Base-by-base conservation (phyloP, 2,888 invertebrate genomes). In the Campoplex nolae region DNA sequence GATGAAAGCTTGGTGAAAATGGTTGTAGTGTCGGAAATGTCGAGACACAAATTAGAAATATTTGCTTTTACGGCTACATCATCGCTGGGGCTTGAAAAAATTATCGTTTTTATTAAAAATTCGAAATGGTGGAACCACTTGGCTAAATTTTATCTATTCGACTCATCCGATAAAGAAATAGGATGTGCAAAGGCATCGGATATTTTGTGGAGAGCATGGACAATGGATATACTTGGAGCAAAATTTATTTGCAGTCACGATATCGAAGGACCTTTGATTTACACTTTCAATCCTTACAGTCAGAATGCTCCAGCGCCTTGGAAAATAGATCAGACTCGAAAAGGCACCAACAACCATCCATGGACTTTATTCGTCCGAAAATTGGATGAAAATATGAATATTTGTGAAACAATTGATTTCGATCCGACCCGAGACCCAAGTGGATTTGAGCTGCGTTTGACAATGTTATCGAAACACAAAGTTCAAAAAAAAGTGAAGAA, bases 41-140 rank as follows among this genome's bases (percentile, higher is more conserved):
- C 11, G 1, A 54, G 54, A 13, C 28, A 48, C 16, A 48, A 45
- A 38, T 28, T 56, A 3, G 35, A 70, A 4, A n/a, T 45, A 11
- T 73, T 73, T 45, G 73, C n/a, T n/a, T n/a, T 73, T 0, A 73
- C 54, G 23, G 54, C 23, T 0, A 18, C 54, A 3, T n/a, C 73
- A 11, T n/a, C 23, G 1, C 9, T 11, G 11, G 23, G 54, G 45
- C 38, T 73, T 11, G 35, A 28, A 11, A 35, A 32, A n/a, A 73
- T 56, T n/a, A 13, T 73, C 9, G n/a, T 56, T 4, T 2, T 54
- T 11, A n/a, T 73, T 2, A 73, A 73, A 38, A 54, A 56, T 38
- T 54, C 73, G 0, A 35, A 45, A 18, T 73, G 73, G 73, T 73
- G 73, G 73, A 56, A 73, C 32, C 62, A 62, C 62, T 32, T 62